Percentiles rank a stretch among this genome's conserved stretches.
These are phyloP conservation scores for Acromyrmex heyeri DNA, from an alignment of 1,140 invertebrate genomes.

Conservation along the genomic window DNA sequence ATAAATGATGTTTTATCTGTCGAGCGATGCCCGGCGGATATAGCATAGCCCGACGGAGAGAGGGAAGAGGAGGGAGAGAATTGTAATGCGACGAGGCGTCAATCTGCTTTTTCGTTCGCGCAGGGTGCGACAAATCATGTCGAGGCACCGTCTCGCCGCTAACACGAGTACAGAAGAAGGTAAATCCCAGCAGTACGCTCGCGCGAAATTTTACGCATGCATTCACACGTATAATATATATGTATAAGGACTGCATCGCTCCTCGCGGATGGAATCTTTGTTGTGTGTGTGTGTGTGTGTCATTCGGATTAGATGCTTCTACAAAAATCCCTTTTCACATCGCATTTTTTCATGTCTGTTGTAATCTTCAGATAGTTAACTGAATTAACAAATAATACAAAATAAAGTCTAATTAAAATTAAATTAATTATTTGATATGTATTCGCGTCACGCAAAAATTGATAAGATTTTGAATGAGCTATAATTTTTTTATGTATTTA, in stretches of 20 bases:
- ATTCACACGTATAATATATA: neutral
- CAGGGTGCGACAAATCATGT: conserved; percentile 65
- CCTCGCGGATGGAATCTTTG: conserved; percentile 1
- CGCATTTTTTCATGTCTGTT: neutral
- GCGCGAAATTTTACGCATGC: neutral
- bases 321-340: neutral
- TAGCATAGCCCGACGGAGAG: conserved; percentile 24
- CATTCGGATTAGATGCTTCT: neutral
- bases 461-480: neutral
- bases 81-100: conserved; percentile 63
- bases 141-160: conserved; percentile 22
- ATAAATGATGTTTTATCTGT: conserved; percentile 63
- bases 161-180: conserved; percentile 53
- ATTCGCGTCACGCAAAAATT: neutral
- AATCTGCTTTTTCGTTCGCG: conserved; percentile 69
- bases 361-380: neutral
- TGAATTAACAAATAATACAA: neutral
- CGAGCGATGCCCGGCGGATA: conserved; percentile 51
- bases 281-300: no score
- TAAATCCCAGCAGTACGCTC: conserved; percentile 31
- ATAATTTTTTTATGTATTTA: neutral
- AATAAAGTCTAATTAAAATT: neutral
- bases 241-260: neutral
- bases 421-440: neutral
- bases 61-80: conserved; percentile 15